Conservation (phyloP, 2,888 invertebrate species). For the Polyploca ridens region DNA sequence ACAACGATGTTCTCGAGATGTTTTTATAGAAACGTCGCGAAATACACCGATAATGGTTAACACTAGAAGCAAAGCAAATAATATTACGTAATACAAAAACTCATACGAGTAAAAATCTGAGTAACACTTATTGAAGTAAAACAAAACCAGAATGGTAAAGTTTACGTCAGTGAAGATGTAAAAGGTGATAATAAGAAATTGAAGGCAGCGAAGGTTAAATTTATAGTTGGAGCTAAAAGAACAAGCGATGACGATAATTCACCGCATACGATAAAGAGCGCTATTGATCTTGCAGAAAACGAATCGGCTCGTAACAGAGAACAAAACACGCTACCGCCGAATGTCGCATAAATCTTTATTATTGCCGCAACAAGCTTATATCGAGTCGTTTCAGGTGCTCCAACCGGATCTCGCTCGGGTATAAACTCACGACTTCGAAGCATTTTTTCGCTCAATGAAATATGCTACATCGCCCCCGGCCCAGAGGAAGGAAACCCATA, state of each 20-base stretch:
- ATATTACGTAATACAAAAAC: constrained; percentile 16
- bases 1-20: constrained; percentile 53
- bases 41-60: constrained; percentile 47
- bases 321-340: constrained; percentile 83
- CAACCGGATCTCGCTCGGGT: constrained; percentile 74
- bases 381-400: constrained; percentile 80
- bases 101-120: constrained; percentile 25
- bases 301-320: constrained; percentile 81
- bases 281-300: constrained; percentile 82
- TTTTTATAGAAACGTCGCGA: constrained; percentile 43
- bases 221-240: constrained; percentile 69
- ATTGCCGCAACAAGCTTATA: constrained; percentile 83
- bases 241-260: constrained; percentile 75
- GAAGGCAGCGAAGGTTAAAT: constrained; percentile 62
- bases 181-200: constrained; percentile 75
- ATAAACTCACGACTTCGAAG: constrained; percentile 81
- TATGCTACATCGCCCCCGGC: constrained; percentile 79
- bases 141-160: constrained; percentile 55
- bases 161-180: constrained; percentile 64
- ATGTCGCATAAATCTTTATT: constrained; percentile 84
- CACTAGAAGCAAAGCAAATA: constrained; percentile 27
- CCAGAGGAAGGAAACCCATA: constrained; percentile 81
- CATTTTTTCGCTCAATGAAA: constrained; percentile 83
- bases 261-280: constrained; percentile 77
- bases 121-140: constrained; percentile 40